Conservation (phyloP, 2,113 vertebrate species). For the sheep (Ovis aries) region DNA sequence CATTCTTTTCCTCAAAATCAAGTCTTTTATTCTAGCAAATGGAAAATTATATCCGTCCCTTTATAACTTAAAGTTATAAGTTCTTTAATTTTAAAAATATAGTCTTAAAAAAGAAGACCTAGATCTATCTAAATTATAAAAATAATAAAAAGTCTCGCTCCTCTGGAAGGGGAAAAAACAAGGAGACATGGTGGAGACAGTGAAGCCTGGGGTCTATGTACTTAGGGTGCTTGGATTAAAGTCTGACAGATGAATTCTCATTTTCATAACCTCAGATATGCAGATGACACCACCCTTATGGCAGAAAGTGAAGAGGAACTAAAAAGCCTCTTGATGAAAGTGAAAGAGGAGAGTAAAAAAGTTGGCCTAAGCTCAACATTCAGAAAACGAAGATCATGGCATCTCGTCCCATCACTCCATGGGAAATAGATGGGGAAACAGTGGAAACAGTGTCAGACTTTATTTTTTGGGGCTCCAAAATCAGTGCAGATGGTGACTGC, state of each 20-base stretch:
- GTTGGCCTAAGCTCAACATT: no score
- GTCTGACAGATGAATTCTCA: not conserved
- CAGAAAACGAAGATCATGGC: no score
- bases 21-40: not conserved
- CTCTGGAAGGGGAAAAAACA: not conserved
- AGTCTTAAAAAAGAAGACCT: not conserved
- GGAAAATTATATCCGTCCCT: conserved; percentile 24
- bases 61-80: not conserved
- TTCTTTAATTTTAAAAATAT: not conserved
- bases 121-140: not conserved
- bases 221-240: not conserved
- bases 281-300: no score
- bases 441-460: no score
- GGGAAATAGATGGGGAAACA: no score
- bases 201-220: rapidly evolving
- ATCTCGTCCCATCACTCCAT: no score
- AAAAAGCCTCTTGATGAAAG: no score
- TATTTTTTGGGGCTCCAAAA: no score
- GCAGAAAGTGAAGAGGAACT: no score
- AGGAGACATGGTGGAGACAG: rapidly evolving
- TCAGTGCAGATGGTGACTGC: no score
- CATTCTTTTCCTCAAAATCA: not conserved
- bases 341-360: no score
- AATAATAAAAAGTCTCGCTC: not conserved
- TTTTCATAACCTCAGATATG: not conserved